Evolutionary conservation across 64 coral and sea anemone genomes (phyloP).

Genomic region (Pachyseris speciosa): DNA sequence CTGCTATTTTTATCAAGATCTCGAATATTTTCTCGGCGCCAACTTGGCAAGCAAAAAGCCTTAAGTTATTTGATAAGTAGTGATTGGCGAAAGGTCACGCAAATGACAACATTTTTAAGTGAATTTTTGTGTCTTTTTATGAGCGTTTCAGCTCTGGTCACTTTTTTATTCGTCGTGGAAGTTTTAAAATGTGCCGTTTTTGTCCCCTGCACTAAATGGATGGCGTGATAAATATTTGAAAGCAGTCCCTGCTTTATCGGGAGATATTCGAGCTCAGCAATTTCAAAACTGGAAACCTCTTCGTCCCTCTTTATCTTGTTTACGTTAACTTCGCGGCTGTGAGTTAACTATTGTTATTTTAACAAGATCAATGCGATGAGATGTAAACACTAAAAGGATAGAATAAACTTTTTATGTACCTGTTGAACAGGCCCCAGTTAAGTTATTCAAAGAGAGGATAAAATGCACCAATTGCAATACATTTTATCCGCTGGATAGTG

Average conservation of each 20-base stretch:
- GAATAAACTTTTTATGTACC: neutral
- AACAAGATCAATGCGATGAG: slow-evolving; percentile 8
- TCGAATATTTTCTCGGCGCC: slow-evolving; percentile 7
- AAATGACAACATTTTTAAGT: neutral
- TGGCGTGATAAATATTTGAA: neutral
- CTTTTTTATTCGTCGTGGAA: too few relatives aligned
- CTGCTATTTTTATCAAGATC: slow-evolving; percentile 11
- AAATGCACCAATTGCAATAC: too few relatives aligned
- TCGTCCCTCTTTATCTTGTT: slow-evolving; percentile 47
- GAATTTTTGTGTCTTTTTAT: neutral
- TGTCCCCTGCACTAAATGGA: too few relatives aligned
- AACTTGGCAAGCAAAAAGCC: neutral
- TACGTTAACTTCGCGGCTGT: slow-evolving; percentile 1
- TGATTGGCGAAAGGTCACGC: neutral
- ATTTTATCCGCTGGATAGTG: too few relatives aligned
- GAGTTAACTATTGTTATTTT: neutral
- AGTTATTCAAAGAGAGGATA: too few relatives aligned
- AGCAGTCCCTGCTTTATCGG: neutral
- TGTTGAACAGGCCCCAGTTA: too few relatives aligned
- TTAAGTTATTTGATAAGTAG: slow-evolving; percentile 22
- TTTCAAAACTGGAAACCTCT: neutral
- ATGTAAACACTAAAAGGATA: neutral
- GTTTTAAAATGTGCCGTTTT: too few relatives aligned
- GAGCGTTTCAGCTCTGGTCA: too few relatives aligned
- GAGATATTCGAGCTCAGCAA: neutral